phyloP scores from a whole-genome alignment of 2,888 invertebrate species.

The Amiota communis region DNA sequence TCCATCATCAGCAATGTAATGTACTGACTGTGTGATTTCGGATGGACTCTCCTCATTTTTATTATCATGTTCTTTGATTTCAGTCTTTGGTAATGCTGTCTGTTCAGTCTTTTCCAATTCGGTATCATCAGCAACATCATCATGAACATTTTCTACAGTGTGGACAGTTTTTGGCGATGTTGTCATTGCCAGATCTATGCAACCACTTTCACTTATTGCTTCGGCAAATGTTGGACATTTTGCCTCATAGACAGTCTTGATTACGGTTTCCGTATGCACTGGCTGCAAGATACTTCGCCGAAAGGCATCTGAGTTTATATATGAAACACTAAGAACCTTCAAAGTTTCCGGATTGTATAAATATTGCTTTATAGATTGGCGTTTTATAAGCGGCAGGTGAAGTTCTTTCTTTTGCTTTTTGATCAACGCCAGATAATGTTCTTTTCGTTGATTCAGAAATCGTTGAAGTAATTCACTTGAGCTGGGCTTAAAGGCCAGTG shows the following conservation, averaged over 20 bases:
- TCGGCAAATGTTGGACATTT: not conserved
- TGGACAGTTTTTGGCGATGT: conserved; percentile 27
- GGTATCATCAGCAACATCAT: not conserved
- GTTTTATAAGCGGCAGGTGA: conserved; percentile 60
- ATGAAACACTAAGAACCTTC: conserved; percentile 54
- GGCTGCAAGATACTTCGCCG: conserved; percentile 42
- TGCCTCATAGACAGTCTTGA: conserved; percentile 47
- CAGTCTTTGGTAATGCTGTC: conserved; percentile 14
- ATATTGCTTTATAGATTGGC: conserved; percentile 54
- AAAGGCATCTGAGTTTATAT: conserved; percentile 58
- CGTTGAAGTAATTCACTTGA: conserved; percentile 21
- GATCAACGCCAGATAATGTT: not conserved
- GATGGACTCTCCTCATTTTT: not conserved
- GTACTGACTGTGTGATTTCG: not conserved
- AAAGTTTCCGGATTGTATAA: conserved; percentile 53
- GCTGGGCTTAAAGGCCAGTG: conserved; percentile 10
- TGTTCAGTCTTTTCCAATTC: conserved; percentile 21
- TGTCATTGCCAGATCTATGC: conserved; percentile 38
- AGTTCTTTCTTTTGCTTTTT: conserved; percentile 47
- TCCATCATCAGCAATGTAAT: not conserved
- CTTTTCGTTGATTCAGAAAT: not conserved
- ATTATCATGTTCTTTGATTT: not conserved
- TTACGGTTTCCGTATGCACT: conserved; percentile 51
- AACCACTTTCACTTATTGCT: conserved; percentile 18
- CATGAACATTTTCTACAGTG: too few species aligned